These are phyloP conservation scores for Cyanoderma ruficeps DNA, from an alignment of 2,113 vertebrate species.

Conservation along the genomic window DNA sequence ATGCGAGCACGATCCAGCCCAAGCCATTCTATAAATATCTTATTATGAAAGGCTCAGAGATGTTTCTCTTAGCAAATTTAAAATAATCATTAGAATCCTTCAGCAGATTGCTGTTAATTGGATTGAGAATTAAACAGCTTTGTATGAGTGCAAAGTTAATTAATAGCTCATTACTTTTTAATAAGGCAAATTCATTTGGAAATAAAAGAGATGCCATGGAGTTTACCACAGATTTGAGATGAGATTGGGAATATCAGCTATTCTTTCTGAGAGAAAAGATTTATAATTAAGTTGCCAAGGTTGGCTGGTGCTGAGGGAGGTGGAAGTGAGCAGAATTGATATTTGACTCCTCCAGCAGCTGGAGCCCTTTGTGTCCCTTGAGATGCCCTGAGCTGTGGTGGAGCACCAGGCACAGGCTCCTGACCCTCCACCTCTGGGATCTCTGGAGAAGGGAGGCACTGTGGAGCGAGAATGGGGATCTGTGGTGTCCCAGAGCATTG, in stretches of 20 bases:
- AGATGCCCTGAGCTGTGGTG: not conserved
- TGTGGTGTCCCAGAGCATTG: rapidly evolving
- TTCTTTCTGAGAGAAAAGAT: conserved; percentile 21
- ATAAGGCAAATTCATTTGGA: conserved; percentile 79
- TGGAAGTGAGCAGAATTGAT: not conserved
- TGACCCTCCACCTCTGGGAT: not conserved
- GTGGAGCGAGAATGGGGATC: rapidly evolving
- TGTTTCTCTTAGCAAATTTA: conserved; percentile 85
- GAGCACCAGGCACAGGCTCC: not conserved
- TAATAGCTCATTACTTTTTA: conserved; percentile 86
- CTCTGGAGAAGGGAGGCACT: not conserved
- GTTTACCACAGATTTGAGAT: conserved; percentile 64
- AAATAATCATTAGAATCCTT: conserved; percentile 83
- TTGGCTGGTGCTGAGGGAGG: not conserved
- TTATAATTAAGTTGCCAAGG: conserved; percentile 43
- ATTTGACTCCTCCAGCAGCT: not conserved
- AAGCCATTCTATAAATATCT: conserved; percentile 77
- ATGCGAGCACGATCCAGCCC: conserved; percentile 44
- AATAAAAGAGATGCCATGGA: conserved; percentile 70
- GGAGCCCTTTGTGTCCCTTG: rapidly evolving
- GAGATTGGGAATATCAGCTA: conserved; percentile 66
- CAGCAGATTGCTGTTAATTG: conserved; percentile 84
- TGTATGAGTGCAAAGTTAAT: conserved; percentile 81
- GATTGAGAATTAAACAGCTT: conserved; percentile 83
- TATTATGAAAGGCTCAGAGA: conserved; percentile 76